Conservation (phyloP, 2,888 invertebrate genomes). For the Phyllotreta striolata region DNA sequence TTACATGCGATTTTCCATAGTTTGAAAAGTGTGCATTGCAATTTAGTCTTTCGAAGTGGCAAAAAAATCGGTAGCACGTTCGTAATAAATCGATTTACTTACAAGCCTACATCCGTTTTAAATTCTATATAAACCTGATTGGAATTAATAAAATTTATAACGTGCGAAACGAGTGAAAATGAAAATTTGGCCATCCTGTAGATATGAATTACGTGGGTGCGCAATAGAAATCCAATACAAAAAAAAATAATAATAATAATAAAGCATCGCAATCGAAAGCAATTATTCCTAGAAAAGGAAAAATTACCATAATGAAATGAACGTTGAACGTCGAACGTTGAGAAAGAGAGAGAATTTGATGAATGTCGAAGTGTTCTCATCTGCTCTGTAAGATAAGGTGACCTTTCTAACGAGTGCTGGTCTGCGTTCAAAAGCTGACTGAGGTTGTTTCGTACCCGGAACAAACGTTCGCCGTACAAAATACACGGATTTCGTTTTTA, state of each 20-base stretch:
- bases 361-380: slow-evolving; percentile 28
- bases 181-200: too few relatives aligned
- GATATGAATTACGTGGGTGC: too few relatives aligned
- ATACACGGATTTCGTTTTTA: slow-evolving; percentile 35
- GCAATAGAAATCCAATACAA: too few relatives aligned
- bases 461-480: slow-evolving; percentile 24
- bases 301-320: slow-evolving; percentile 30
- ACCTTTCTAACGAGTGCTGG: slow-evolving; percentile 27
- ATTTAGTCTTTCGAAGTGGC: slow-evolving; percentile 3
- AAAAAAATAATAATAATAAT: background rate
- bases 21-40: slow-evolving; percentile 18
- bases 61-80: background rate
- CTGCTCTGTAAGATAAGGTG: slow-evolving; percentile 25
- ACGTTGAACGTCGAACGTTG: slow-evolving; percentile 6
- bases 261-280: slow-evolving; percentile 13
- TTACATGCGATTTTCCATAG: slow-evolving; percentile 25
- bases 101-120: too few relatives aligned
- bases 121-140: too few relatives aligned
- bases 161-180: too few relatives aligned
- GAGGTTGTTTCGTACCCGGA: slow-evolving; percentile 29
- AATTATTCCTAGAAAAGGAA: slow-evolving; percentile 22
- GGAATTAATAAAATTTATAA: too few relatives aligned
- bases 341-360: slow-evolving; percentile 18
- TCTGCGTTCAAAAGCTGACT: slow-evolving; percentile 17
- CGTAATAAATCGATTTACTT: too few relatives aligned